Evolutionary conservation across 2,888 invertebrate species (phyloP).

Genomic region (Calliscelio sp.): DNA sequence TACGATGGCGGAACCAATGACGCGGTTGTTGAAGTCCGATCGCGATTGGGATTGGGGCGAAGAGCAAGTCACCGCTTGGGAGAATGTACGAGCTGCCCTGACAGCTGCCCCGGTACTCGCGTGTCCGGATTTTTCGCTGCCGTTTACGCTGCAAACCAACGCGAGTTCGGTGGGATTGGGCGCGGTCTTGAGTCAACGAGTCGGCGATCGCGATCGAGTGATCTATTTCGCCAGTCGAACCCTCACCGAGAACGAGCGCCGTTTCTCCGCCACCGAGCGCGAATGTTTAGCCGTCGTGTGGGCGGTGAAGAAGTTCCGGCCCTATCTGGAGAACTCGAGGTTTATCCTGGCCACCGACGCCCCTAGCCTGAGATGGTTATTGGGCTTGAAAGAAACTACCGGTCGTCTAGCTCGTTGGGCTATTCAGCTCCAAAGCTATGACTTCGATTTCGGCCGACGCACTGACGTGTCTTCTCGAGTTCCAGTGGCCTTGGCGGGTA

Average conservation of each 20-base stretch:
- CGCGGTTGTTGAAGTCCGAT: not conserved
- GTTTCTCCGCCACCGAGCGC: not conserved
- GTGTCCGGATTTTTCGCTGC: no score
- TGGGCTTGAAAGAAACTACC: not conserved
- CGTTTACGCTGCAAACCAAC: constrained; percentile 4
- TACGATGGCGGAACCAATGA: constrained; percentile 15
- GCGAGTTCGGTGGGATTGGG: constrained; percentile 27
- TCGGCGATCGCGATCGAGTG: constrained; percentile 2
- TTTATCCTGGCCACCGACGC: no score
- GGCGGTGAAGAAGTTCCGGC: constrained; percentile 3
- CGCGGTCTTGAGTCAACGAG: not conserved
- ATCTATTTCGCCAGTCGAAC: constrained; percentile 23
- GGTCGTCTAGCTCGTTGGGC: constrained; percentile 71
- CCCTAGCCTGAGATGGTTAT: constrained; percentile 58
- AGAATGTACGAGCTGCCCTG: no score
- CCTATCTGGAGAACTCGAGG: not conserved
- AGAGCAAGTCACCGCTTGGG: not conserved
- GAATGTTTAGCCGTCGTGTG: constrained; percentile 32
- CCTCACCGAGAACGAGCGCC: not conserved
- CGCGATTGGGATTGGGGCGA: not conserved
- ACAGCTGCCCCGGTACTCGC: not conserved
- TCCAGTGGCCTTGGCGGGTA: no score
- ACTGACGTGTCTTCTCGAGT: no score
- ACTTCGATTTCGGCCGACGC: constrained; percentile 2
- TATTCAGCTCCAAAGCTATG: constrained; percentile 8